A percentile compares a stretch with the other conserved stretches of the same genome.
Evolutionary conservation across 2,888 invertebrate genomes (phyloP).

Genomic region (Caenorhabditis doughertyi): DNA sequence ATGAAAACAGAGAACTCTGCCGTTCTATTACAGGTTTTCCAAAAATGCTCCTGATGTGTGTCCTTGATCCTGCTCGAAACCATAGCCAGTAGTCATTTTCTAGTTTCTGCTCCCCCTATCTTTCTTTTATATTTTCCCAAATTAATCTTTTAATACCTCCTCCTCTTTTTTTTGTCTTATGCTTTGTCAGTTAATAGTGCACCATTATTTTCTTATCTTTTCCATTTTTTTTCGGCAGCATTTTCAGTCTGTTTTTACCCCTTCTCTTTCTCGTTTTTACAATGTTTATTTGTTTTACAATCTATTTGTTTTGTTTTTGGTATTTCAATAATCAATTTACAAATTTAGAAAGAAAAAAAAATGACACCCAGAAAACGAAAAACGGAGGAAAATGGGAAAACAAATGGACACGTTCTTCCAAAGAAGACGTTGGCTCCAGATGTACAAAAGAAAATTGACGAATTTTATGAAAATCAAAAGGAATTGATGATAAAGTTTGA

Average conservation of each 20-base stretch:
- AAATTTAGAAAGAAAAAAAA: neutral
- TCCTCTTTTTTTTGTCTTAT: conserved; percentile 1
- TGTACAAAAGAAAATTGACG: conserved; percentile 35
- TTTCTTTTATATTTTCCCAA: conserved; percentile 16
- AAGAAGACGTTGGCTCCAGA: neutral
- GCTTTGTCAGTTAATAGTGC: conserved; percentile 31
- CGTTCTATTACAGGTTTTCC: too few relatives aligned
- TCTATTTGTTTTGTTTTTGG: neutral
- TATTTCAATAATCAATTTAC: neutral
- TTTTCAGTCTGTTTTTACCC: neutral
- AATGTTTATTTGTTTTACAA: neutral
- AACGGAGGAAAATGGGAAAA: conserved; percentile 15
- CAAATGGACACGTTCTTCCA: neutral
- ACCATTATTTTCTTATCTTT: conserved; percentile 8
- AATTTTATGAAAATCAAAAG: conserved; percentile 51
- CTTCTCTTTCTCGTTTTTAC: neutral
- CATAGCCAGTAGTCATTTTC: neutral
- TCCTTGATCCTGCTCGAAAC: too few relatives aligned
- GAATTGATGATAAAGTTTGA: conserved; percentile 49
- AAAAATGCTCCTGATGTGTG: too few relatives aligned
- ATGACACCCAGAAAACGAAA: conserved; percentile 46
- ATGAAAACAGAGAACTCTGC: too few relatives aligned
- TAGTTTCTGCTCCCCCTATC: neutral
- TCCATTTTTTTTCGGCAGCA: neutral
- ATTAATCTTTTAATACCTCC: conserved; percentile 26